These are phyloP conservation scores for Ophion ellenae DNA, from an alignment of 2,888 invertebrate genomes.

Conservation along the genomic window DNA sequence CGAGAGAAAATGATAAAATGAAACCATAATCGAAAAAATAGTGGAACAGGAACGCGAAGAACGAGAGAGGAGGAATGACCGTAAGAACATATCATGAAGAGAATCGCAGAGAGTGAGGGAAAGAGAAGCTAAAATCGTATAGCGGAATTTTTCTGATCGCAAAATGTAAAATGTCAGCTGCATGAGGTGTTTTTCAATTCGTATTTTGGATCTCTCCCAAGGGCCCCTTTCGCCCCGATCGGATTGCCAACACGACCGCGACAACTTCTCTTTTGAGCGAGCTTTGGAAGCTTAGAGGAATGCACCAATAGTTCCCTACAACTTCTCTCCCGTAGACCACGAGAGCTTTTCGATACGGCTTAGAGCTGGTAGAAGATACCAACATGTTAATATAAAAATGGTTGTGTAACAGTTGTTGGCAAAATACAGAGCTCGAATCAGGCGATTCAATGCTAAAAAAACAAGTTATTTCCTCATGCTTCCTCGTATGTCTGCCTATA, in stretches of 20 bases:
- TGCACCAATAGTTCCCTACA: slow-evolving; percentile 26
- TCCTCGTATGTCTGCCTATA: background rate
- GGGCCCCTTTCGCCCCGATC: slow-evolving; percentile 5
- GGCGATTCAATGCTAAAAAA: background rate
- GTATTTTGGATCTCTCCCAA: background rate
- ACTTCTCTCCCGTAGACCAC: slow-evolving; percentile 47
- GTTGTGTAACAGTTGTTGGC: background rate
- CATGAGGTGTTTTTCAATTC: slow-evolving; percentile 72
- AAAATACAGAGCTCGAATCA: background rate
- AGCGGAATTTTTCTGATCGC: slow-evolving; percentile 59
- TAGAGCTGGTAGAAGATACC: background rate
- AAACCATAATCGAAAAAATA: background rate
- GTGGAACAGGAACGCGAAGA: background rate
- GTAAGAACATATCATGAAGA: slow-evolving; percentile 17
- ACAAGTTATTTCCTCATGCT: background rate
- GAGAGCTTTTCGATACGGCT: background rate
- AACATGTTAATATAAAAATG: background rate
- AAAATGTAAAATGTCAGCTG: slow-evolving; percentile 76
- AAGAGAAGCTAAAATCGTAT: background rate
- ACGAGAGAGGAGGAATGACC: background rate
- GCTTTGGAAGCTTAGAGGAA: background rate
- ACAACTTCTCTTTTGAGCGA: slow-evolving; percentile 37
- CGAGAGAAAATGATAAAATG: background rate
- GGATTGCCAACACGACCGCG: slow-evolving; percentile 71
- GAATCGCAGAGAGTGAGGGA: slow-evolving; percentile 16